phyloP scores from a whole-genome alignment of 2,113 vertebrate genomes.

The Paramisgurnus dabryanus region DNA sequence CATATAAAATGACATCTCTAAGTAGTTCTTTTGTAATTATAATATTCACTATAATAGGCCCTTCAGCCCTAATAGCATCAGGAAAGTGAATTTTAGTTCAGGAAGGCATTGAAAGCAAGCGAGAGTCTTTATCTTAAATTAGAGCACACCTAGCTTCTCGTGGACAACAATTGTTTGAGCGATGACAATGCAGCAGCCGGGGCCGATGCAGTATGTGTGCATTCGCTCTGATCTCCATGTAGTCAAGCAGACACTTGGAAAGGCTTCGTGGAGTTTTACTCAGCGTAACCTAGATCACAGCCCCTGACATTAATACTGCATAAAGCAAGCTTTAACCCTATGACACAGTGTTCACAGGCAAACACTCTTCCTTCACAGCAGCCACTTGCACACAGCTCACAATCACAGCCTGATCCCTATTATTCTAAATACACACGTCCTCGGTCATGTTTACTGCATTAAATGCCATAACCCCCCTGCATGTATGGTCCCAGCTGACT shows the following conservation, averaged over 20 bases:
- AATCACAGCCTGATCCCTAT: not conserved
- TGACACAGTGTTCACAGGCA: not conserved
- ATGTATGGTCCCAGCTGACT: not conserved
- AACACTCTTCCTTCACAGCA: not conserved
- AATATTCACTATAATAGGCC: slow-evolving; percentile 10
- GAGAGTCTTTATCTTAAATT: slow-evolving; percentile 31
- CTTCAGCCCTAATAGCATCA: not conserved
- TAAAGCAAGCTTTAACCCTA: slow-evolving; percentile 18
- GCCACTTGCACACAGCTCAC: not conserved
- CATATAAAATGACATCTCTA: not conserved
- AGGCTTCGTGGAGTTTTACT: not conserved
- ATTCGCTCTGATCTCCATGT: not conserved
- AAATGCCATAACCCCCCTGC: not conserved
- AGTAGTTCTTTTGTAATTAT: slow-evolving; percentile 26
- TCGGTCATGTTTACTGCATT: not conserved
- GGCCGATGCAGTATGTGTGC: not conserved
- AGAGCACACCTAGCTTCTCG: slow-evolving; percentile 20
- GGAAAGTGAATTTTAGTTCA: not conserved
- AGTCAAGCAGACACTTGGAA: slow-evolving; percentile 3
- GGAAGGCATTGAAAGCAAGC: not conserved
- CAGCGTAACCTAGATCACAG: slow-evolving; percentile 14
- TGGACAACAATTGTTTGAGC: not conserved
- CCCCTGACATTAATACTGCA: slow-evolving; percentile 5
- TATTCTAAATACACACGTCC: not conserved
- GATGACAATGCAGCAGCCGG: slow-evolving; percentile 1